Base-by-base conservation (phyloP, 1,140 invertebrate genomes). In the Steinernema khuongi region DNA sequence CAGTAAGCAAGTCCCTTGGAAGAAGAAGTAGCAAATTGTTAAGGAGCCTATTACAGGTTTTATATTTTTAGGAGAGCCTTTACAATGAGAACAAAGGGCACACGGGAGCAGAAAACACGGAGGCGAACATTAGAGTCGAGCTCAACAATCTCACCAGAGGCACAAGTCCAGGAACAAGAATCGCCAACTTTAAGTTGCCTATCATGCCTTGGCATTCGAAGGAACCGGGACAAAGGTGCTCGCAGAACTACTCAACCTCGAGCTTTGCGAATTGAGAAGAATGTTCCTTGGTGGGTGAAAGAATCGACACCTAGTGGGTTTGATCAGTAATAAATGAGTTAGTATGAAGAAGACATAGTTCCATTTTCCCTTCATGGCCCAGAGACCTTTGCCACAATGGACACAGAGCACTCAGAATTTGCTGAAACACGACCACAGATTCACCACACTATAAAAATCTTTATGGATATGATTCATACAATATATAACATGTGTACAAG, bases 401-500 rank as follows among this genome's bases (percentile, higher is more conserved):
- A n/a, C n/a, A n/a, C n/a, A n/a, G n/a, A n/a, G n/a, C n/a, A n/a
- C n/a, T n/a, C n/a, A n/a, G n/a, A n/a, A n/a, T n/a, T n/a, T n/a
- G n/a, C n/a, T n/a, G n/a, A n/a, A n/a, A n/a, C n/a, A n/a, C n/a
- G n/a, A n/a, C n/a, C n/a, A n/a, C n/a, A n/a, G n/a, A n/a, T n/a
- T n/a, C n/a, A n/a, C 4, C 50, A 22, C 22, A 60, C 50, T 17
- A 60, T 60, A 60, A 60, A 60, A 60, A 22, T 60, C 50, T 60
- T 60, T 60, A 60, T 60, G 36, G 7, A 41, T 41, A 41, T 41
- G n/a, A 11, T 7, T 11, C 36, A 41, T 41, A 41, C n/a, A n/a
- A 60, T 60, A 60, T 60, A 60, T 60, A 60, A 60, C 22, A 26
- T 14, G 22, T 60, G 22, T 60, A 60, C 50, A 60, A 60, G 50